Conservation (phyloP, 2,888 invertebrate species). For the Cremastobaeus sp. region DNA sequence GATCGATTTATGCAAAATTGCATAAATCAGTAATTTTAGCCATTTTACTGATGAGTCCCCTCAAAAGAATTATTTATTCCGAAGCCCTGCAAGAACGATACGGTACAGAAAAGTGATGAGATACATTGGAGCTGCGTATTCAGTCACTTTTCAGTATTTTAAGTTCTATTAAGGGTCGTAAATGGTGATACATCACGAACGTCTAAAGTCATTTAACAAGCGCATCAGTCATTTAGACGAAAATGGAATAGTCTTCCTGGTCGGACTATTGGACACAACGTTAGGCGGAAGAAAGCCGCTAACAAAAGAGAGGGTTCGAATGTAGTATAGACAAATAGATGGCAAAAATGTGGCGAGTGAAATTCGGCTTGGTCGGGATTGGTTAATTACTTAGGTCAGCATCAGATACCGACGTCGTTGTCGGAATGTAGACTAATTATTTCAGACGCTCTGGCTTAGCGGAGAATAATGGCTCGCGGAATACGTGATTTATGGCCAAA, state of each 20-base stretch:
- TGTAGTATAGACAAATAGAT: conserved; percentile 42
- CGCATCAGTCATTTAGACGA: conserved; percentile 76
- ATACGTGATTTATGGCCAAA: conserved; percentile 53
- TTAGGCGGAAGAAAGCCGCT: conserved; percentile 6
- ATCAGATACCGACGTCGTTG: conserved; percentile 43
- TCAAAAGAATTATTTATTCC: too few species aligned
- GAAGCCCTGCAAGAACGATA: too few species aligned
- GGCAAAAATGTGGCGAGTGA: conserved; percentile 24
- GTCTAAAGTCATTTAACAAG: conserved; percentile 71
- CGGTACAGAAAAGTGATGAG: too few species aligned
- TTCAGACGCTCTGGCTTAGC: conserved; percentile 52
- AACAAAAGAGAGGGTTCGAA: conserved; percentile 22
- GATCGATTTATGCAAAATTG: too few species aligned
- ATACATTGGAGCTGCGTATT: too few species aligned
- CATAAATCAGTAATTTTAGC: too few species aligned
- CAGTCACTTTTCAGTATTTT: conserved; percentile 53
- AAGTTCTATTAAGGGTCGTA: conserved; percentile 48
- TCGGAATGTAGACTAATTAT: conserved; percentile 59
- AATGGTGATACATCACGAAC: conserved; percentile 72
- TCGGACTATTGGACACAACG: conserved; percentile 20
- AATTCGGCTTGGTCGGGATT: conserved; percentile 34
- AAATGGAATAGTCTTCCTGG: conserved; percentile 71
- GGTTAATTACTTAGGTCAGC: conserved; percentile 51
- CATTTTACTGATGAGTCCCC: too few species aligned
- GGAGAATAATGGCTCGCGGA: conserved; percentile 56